phyloP scores from a whole-genome alignment of 2,888 invertebrate genomes.

The Eudasyphora cyanicolor region DNA sequence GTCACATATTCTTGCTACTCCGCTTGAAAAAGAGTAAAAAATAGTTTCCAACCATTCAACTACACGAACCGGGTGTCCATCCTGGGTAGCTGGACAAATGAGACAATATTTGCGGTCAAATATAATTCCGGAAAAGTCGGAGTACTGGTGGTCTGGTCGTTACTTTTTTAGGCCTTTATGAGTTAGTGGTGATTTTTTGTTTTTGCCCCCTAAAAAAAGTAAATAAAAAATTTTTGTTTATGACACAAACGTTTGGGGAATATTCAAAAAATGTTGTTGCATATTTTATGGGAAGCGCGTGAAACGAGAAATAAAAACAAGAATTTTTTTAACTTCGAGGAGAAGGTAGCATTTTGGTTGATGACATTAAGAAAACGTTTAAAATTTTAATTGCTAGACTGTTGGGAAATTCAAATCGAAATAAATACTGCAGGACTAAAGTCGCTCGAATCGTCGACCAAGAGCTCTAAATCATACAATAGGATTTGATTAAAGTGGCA shows the following conservation, averaged over 20 bases:
- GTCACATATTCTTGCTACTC: background rate
- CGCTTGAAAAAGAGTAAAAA: slow-evolving; percentile 11
- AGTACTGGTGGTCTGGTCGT: background rate
- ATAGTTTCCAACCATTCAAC: slow-evolving; percentile 3
- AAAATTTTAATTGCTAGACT: too few relatives aligned
- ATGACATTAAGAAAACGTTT: too few relatives aligned
- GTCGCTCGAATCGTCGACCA: too few relatives aligned
- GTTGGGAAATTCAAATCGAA: too few relatives aligned
- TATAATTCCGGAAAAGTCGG: slow-evolving; percentile 25
- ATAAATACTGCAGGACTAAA: too few relatives aligned
- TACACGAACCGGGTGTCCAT: slow-evolving; percentile 22
- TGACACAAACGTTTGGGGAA: slow-evolving; percentile 51
- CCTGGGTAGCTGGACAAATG: slow-evolving; percentile 19
- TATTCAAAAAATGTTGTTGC: slow-evolving; percentile 46
- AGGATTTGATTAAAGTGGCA: too few relatives aligned
- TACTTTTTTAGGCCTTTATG: slow-evolving; percentile 13
- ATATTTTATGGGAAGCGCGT: too few relatives aligned
- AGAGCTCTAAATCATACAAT: too few relatives aligned
- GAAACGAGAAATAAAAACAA: too few relatives aligned
- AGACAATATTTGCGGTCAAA: slow-evolving; percentile 56
- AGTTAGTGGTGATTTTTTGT: too few relatives aligned
- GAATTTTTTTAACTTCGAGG: too few relatives aligned
- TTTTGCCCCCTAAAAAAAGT: background rate
- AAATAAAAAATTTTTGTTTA: background rate
- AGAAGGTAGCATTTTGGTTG: too few relatives aligned